Conservation (phyloP, 2,888 invertebrate species). For the Andrena chrysosceles region DNA sequence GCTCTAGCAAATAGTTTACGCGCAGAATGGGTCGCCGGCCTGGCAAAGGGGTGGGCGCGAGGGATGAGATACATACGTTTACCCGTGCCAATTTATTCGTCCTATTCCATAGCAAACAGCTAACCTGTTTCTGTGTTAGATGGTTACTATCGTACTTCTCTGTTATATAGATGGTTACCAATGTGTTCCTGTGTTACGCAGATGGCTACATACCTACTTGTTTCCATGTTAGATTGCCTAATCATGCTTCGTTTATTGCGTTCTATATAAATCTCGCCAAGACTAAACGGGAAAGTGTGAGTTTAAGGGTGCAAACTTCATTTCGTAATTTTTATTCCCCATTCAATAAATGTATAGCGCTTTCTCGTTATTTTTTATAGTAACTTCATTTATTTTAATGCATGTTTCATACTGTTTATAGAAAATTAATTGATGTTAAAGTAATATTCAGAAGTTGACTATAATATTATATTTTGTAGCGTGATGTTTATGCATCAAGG, state of each 20-base stretch:
- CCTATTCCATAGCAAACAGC: constrained; percentile 48
- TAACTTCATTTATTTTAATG: no score
- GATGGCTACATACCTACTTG: not conserved
- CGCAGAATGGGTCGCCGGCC: constrained; percentile 60
- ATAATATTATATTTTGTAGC: no score
- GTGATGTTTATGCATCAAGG: no score
- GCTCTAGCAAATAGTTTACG: constrained; percentile 71
- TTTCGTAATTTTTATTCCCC: no score
- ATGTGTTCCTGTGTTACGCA: no score
- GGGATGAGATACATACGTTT: constrained; percentile 63
- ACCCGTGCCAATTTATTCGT: constrained; percentile 66
- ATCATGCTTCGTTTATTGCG: constrained; percentile 51
- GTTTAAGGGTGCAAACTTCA: no score
- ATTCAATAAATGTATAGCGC: no score
- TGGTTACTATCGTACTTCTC: not conserved
- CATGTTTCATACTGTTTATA: no score
- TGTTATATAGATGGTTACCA: not conserved
- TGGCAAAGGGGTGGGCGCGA: constrained; percentile 36
- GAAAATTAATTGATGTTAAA: no score
- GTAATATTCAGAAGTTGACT: no score
- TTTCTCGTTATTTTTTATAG: no score
- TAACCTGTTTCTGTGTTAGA: not conserved
- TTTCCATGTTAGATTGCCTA: constrained; percentile 37
- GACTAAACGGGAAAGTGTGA: no score
- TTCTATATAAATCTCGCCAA: constrained; percentile 3